Percentiles rank a stretch among this genome's conserved stretches.
These are phyloP conservation scores for Muricea muricata DNA, from an alignment of 92 coral and sea anemone genomes.

Conservation along the genomic window DNA sequence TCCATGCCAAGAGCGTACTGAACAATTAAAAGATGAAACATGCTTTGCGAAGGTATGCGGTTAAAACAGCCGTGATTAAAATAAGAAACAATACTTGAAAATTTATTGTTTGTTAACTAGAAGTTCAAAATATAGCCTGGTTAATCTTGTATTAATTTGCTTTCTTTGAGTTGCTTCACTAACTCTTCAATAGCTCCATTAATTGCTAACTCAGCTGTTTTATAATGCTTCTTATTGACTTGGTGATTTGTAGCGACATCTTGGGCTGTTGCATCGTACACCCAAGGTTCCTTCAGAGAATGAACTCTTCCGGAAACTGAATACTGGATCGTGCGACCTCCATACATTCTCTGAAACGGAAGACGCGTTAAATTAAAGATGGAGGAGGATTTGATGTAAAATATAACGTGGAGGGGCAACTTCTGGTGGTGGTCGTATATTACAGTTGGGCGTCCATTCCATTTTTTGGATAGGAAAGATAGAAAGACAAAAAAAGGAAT, in stretches of 20 bases:
- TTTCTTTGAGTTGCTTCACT: conserved; percentile 45
- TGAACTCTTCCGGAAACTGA: conserved; percentile 49
- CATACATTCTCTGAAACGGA: conserved; percentile 31
- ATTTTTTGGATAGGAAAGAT: no score
- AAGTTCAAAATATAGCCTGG: neutral
- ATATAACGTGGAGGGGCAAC: no score
- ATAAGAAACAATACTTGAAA: no score
- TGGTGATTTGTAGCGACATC: conserved; percentile 45
- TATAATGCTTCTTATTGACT: conserved; percentile 18
- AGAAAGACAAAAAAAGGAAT: neutral
- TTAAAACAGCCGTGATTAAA: no score
- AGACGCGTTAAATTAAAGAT: neutral
- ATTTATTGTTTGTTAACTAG: neutral
- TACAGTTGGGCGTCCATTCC: no score
- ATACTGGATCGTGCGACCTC: conserved; percentile 55
- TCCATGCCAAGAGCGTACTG: no score
- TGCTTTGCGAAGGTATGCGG: no score
- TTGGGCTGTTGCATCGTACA: conserved; percentile 57
- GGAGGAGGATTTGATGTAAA: no score
- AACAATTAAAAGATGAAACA: no score
- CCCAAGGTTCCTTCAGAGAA: conserved; percentile 43
- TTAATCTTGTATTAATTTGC: conserved; percentile 12
- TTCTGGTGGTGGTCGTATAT: no score
- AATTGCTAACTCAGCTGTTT: conserved; percentile 39
- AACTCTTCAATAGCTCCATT: conserved; percentile 43